Percentiles rank a stretch among this genome's conserved stretches.
These are phyloP conservation scores for Forbesichthys agassizii DNA, from an alignment of 2,113 vertebrate genomes.

Conservation along the genomic window DNA sequence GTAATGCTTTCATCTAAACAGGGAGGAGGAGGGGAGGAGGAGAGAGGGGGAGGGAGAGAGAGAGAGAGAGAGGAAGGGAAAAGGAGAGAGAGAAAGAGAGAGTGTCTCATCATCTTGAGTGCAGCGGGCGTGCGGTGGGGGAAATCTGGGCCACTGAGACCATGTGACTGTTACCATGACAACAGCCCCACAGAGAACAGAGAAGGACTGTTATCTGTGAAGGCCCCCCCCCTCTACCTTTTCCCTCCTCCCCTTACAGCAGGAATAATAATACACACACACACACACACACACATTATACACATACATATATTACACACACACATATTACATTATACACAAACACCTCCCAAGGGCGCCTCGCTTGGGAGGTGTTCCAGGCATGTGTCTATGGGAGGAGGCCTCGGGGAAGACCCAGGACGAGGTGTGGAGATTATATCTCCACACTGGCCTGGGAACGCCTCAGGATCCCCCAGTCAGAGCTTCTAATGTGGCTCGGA, in stretches of 20 bases:
- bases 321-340: too few species aligned
- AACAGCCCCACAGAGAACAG: slow-evolving; percentile 37
- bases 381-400: too few species aligned
- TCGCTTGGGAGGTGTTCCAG: too few species aligned
- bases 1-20: neutral
- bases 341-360: too few species aligned
- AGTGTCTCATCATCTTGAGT: too few species aligned
- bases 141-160: slow-evolving; percentile 59
- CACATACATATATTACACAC: too few species aligned
- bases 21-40: neutral
- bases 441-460: too few species aligned
- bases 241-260: slow-evolving; percentile 2
- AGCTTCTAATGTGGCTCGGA: too few species aligned
- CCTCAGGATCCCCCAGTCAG: too few species aligned
- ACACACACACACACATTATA: neutral
- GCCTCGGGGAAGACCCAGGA: too few species aligned
- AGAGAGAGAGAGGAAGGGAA: slow-evolving; percentile 3
- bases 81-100: slow-evolving; percentile 10
- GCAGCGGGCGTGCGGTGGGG: neutral
- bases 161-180: slow-evolving; percentile 60
- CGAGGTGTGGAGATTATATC: too few species aligned
- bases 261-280: neutral
- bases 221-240: neutral
- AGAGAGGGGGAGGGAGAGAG: neutral
- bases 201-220: slow-evolving; percentile 9